Conservation (phyloP, 2,797 vertebrate genomes). For the Bradypodion pumilum region DNA sequence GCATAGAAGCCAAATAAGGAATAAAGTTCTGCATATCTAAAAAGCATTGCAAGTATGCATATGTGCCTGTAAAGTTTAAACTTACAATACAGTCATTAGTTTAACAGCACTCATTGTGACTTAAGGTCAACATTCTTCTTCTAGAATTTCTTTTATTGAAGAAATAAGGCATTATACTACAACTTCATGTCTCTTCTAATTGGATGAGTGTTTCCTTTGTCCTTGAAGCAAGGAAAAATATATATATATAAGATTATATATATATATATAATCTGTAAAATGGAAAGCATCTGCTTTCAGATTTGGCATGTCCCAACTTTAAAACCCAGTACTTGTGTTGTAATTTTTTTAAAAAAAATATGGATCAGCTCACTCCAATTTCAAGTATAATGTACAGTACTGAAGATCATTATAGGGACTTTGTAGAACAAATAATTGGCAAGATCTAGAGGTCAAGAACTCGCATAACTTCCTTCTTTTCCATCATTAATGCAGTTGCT, state of each 20-base stretch:
- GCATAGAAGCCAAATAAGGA: background rate
- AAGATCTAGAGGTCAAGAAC: background rate
- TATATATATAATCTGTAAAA: conserved; percentile 63
- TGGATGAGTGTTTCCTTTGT: conserved; percentile 72
- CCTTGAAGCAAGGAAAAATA: conserved; percentile 71
- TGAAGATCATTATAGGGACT: conserved; percentile 16
- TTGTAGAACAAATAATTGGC: conserved; percentile 8
- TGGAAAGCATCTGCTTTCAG: conserved; percentile 68
- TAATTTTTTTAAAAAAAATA: conserved; percentile 37
- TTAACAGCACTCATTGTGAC: conserved; percentile 66
- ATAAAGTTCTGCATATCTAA: conserved; percentile 7
- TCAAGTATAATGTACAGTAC: background rate
- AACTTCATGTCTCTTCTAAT: conserved; percentile 72
- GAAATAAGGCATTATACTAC: conserved; percentile 64
- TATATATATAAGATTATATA: too few relatives aligned
- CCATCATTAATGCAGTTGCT: background rate
- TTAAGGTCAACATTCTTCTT: conserved; percentile 70
- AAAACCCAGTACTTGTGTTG: conserved; percentile 54
- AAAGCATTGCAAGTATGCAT: accelerated
- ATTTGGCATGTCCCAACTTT: conserved; percentile 69
- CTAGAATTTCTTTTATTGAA: conserved; percentile 59
- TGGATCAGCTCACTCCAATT: conserved; percentile 43
- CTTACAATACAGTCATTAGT: conserved; percentile 68
- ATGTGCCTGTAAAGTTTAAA: conserved; percentile 5
- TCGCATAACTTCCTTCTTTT: background rate